phyloP scores from a whole-genome alignment of 1,140 invertebrate genomes.

The Drosophila aff. region DNA sequence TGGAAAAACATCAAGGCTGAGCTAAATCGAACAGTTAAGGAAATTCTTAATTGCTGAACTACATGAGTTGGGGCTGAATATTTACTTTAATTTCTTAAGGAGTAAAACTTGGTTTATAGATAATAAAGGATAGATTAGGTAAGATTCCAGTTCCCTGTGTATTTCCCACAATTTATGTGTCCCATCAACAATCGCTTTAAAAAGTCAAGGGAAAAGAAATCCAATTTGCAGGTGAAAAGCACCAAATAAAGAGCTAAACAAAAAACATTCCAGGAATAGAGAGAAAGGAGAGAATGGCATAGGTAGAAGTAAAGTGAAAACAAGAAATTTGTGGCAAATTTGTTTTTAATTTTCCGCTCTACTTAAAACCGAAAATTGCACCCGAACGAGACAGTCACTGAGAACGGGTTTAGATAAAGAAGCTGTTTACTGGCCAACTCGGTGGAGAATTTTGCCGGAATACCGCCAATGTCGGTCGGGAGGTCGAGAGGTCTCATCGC shows the following conservation, averaged over 20 bases:
- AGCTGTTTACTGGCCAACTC: constrained; percentile 60
- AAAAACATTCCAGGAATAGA: background rate
- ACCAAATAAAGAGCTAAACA: constrained; percentile 18
- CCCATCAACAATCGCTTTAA: constrained; percentile 31
- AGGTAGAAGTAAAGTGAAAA: constrained; percentile 44
- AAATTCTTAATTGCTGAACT: background rate
- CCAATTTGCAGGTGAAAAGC: constrained; percentile 55
- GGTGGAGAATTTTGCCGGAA: background rate
- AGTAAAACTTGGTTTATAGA: background rate
- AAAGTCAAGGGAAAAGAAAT: constrained; percentile 37
- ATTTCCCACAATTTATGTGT: constrained; percentile 12
- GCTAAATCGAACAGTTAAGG: too few relatives aligned
- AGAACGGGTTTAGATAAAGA: constrained; percentile 72
- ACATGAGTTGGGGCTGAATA: background rate
- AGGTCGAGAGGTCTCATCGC: background rate
- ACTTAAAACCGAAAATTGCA: constrained; percentile 74
- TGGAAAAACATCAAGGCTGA: background rate
- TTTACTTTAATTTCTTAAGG: background rate
- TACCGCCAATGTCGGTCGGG: constrained; percentile 3
- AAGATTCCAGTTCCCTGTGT: background rate
- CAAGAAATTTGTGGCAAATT: constrained; percentile 69
- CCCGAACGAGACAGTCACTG: constrained; percentile 19
- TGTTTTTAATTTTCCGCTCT: constrained; percentile 83
- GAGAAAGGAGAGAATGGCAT: constrained; percentile 9
- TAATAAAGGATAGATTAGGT: background rate